phyloP scores from a whole-genome alignment of 2,113 vertebrate genomes.

The Anser cygnoides region DNA sequence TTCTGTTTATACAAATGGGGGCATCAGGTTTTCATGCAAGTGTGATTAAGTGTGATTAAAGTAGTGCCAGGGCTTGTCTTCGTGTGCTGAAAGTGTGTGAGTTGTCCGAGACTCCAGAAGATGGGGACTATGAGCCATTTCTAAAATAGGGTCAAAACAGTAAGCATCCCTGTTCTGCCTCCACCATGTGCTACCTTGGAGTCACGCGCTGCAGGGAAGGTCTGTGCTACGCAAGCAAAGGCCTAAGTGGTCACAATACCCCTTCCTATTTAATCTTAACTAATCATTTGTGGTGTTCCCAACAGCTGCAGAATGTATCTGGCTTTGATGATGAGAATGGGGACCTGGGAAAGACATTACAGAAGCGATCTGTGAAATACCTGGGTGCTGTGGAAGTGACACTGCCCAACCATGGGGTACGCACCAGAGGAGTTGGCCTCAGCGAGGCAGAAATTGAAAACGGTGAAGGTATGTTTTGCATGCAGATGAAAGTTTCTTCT shows the following conservation, averaged over 20 bases:
- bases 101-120: background rate
- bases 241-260: background rate
- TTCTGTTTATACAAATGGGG: background rate
- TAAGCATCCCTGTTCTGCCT: background rate
- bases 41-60: background rate
- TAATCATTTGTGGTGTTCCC: background rate
- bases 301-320: slow-evolving; percentile 79
- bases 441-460: slow-evolving; percentile 30
- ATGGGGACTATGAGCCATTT: background rate
- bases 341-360: background rate
- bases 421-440: slow-evolving; percentile 69
- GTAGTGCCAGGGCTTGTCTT: background rate
- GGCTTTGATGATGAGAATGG: slow-evolving; percentile 36
- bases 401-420: slow-evolving; percentile 38
- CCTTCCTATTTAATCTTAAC: background rate
- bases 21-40: background rate
- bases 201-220: background rate
- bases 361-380: slow-evolving; percentile 59
- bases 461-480: slow-evolving; percentile 22
- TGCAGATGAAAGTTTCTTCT: background rate
- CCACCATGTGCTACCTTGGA: background rate
- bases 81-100: background rate
- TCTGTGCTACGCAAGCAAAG: background rate
- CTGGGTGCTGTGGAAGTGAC: slow-evolving; percentile 77
- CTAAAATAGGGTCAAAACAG: background rate